Evolutionary conservation across 2,113 vertebrate species (phyloP), one percentile per base, ranked within the genome.

Genomic region (Carassius auratus): DNA sequence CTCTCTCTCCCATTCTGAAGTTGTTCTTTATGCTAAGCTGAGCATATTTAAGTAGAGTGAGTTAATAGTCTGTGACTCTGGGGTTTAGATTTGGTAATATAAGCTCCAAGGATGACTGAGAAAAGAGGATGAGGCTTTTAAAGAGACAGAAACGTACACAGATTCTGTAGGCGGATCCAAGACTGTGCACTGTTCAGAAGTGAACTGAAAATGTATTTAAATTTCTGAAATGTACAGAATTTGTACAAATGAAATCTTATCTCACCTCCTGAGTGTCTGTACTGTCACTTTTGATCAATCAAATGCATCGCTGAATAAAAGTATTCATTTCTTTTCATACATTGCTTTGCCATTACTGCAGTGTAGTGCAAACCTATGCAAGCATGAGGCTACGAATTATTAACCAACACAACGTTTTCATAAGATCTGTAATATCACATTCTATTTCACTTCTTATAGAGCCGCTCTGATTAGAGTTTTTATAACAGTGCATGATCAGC

Each of bases 11-110:
- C 26, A 9, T 38, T 66, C 64, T 64, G 38, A 69, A 33, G 45
- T 66, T 81, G 85, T 66, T 82, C 85, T 81, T 81, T 81, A 80
- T 81, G 85, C 78, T 75, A 38, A 81, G 45, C 85, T 76, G 85
- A 64, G 78, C 81, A 73, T 83, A 59, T 86, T 81, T 75, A 75
- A 30, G 69, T 15, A 76, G 79, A 76, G 73, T 26, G 74, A 83
- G 79, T 74, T 86, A 86, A 86, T 86, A 76, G 79, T 83, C 79
- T 76, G 69, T 86, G 52, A 55, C 85, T 76, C 62, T 52, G 23
- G 78, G 62, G 85, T 82, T 86, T 82, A 62, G 85, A 42, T 82
- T 82, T 75, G 85, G 42, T 76, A n/a, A 75, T 83, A 81, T 81
- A 74, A 64, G 21, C 79, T 82, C 23, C 12, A 66, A 36, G 78